Evolutionary conservation across 2,113 vertebrate genomes (phyloP).

Genomic region (Muntiacus muntjak): DNA sequence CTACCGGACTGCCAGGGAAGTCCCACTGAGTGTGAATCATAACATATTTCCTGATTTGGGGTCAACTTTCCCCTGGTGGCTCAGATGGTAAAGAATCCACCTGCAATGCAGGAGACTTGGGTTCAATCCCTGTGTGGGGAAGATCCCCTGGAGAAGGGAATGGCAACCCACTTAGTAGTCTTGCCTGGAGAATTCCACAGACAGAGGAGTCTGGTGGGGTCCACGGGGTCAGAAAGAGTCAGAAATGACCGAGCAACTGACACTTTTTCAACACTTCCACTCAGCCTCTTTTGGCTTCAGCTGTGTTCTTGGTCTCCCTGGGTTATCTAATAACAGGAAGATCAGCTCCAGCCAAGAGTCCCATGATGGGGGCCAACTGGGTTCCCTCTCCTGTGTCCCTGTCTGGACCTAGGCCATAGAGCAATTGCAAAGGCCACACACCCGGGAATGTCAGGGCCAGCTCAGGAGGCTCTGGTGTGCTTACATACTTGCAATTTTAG

Average conservation of each 20-base stretch:
- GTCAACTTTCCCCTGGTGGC: background rate
- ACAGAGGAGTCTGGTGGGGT: background rate
- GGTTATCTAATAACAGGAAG: background rate
- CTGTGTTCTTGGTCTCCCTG: accelerated
- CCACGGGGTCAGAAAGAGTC: background rate
- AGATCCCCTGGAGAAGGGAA: background rate
- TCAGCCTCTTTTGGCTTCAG: background rate
- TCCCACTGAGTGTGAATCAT: background rate
- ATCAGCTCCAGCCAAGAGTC: background rate
- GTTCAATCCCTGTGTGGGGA: background rate
- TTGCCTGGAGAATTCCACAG: background rate
- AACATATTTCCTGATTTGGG: background rate
- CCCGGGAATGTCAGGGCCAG: accelerated
- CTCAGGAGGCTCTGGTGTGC: background rate
- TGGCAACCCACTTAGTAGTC: background rate
- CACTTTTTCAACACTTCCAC: background rate
- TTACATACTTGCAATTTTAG: accelerated
- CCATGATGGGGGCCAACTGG: background rate
- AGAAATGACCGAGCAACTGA: background rate
- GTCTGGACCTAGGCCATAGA: background rate
- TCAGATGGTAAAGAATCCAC: background rate
- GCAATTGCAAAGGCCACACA: too few species aligned
- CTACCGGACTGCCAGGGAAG: accelerated
- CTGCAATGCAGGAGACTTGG: background rate
- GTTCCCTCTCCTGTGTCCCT: too few species aligned